These are phyloP conservation scores for Tetropium fuscum DNA, from an alignment of 2,888 invertebrate genomes.

Conservation along the genomic window DNA sequence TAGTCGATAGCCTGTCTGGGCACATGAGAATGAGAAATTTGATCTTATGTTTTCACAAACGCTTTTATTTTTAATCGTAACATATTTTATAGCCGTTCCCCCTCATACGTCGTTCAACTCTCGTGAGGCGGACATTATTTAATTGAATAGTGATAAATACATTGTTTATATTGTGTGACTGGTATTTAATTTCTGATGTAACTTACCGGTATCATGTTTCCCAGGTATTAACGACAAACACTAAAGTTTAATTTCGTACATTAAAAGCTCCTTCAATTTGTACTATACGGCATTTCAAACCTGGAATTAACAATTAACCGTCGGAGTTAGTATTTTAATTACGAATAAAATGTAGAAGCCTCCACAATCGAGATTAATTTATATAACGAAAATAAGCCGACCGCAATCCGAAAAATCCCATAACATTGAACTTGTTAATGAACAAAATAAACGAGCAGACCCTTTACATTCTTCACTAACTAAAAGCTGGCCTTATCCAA, in stretches of 20 bases:
- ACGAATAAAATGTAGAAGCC: conserved; percentile 39
- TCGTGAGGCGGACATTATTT: no score
- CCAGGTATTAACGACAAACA: conserved; percentile 26
- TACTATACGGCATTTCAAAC: conserved; percentile 37
- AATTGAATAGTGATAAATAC: no score
- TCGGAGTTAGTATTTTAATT: conserved; percentile 47
- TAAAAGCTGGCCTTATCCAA: conserved; percentile 54
- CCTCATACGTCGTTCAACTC: no score
- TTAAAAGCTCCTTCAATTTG: conserved; percentile 35
- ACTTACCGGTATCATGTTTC: no score
- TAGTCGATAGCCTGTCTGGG: no score
- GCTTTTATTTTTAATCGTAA: no score
- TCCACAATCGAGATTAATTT: conserved; percentile 38
- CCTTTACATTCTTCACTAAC: conserved; percentile 56
- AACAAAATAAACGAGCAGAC: conserved; percentile 54
- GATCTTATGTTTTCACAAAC: no score
- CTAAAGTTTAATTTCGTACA: conserved; percentile 21
- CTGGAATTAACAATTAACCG: conserved; percentile 37
- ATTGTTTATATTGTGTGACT: no score
- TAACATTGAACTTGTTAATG: conserved; percentile 52
- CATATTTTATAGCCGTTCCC: no score
- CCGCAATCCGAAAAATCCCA: conserved; percentile 38
- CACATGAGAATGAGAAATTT: no score
- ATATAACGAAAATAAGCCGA: conserved; percentile 35
- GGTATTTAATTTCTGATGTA: no score